Base-by-base conservation (phyloP, 37 sponge, comb jelly and placozoan species). In the Ephydatia muelleri region DNA sequence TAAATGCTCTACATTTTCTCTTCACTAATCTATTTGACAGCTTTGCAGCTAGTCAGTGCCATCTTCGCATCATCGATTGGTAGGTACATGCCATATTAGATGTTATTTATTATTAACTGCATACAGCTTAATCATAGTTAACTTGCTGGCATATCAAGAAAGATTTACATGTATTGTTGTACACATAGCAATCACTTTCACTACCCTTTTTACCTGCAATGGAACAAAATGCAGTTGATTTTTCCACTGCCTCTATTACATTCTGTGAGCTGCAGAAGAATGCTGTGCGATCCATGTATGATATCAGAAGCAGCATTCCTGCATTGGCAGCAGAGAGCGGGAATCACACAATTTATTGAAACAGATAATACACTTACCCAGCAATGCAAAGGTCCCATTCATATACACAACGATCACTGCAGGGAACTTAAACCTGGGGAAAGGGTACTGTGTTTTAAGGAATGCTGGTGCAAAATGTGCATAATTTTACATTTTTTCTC, bases 181-280 rank as follows among this genome's bases (percentile, higher is more conserved):
- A 9, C 43, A 43, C 6, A 9, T 43, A 9, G 3, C 6, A 43
- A 43, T 9, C 3, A 43, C 6, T 9, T 43, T 3, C 6, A 9
- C 23, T 27, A 5, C 31, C 5, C 26, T 74, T 43, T n/a, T n/a
- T 36, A 83, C 83, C 83, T 73, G 75, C 65, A 3, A 65, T 5
- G 8, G 31, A 75, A 49, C 87, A 87, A 70, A 87, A 87, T 21
- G 87, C 33, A 23, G 87, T 80, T 0, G 87, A 76, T 23, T 87
- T 74, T n/a, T 23, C 21, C 19, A 87, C 28, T 39, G 67, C 81
- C 5, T 6, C 37, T 29, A 75, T 22, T 12, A 75, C 25, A 64
- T 74, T 68, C 9, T 57, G 66, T 9, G 81, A 65, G 1, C 68
- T 79, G 39, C 87, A 87, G 43, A 73, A 81, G 5, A 87, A 70